phyloP scores from a whole-genome alignment of 2,888 invertebrate genomes.

The Parnassius smintheus region DNA sequence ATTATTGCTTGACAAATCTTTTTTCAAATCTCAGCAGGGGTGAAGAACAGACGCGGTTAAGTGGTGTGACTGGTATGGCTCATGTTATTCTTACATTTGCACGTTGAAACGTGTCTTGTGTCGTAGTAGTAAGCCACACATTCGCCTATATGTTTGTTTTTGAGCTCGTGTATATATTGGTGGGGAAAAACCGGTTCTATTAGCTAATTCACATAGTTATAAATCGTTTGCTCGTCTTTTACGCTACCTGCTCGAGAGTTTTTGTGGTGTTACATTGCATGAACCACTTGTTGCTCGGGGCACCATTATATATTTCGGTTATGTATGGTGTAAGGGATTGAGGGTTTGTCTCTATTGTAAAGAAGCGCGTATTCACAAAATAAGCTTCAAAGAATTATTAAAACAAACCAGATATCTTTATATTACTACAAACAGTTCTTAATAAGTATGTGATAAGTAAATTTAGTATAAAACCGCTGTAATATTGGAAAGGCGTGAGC shows the following conservation, averaged over 20 bases:
- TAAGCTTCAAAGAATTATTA: neutral
- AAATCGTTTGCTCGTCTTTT: slow-evolving; percentile 54
- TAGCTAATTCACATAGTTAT: slow-evolving; percentile 55
- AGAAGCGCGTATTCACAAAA: slow-evolving; percentile 2
- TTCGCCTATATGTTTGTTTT: slow-evolving; percentile 47
- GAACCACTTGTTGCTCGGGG: slow-evolving; percentile 76
- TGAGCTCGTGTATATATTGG: slow-evolving; percentile 42
- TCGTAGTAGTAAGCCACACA: slow-evolving; percentile 49
- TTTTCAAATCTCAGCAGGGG: slow-evolving; percentile 69
- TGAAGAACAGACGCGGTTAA: slow-evolving; percentile 51
- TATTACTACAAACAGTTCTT: too few species aligned
- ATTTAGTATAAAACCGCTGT: too few species aligned
- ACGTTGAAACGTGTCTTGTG: slow-evolving; percentile 30
- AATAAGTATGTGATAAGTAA: too few species aligned
- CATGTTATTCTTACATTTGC: slow-evolving; percentile 30
- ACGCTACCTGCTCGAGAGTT: slow-evolving; percentile 69
- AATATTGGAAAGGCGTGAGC: too few species aligned
- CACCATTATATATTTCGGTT: slow-evolving; percentile 53
- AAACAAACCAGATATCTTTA: neutral
- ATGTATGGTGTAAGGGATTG: slow-evolving; percentile 38
- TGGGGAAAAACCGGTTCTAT: slow-evolving; percentile 66
- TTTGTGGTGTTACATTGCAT: slow-evolving; percentile 72
- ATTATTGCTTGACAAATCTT: slow-evolving; percentile 52
- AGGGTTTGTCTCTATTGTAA: slow-evolving; percentile 30
- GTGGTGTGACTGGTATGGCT: slow-evolving; percentile 46